Evolutionary conservation across 2,888 invertebrate genomes (phyloP).

Genomic region (Oxytorus armatus): DNA sequence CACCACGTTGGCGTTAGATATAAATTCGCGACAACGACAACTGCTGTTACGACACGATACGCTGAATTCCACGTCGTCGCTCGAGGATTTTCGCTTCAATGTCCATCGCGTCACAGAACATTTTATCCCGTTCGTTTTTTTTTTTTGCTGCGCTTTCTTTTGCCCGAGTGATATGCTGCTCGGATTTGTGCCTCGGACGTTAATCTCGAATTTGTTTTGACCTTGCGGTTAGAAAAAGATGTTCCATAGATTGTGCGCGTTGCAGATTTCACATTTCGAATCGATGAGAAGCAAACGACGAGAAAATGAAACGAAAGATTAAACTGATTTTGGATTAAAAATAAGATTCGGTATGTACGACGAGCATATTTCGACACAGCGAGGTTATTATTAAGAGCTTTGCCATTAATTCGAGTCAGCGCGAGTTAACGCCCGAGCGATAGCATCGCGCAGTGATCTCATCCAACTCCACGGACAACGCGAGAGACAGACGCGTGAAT

Average conservation of each 20-base stretch:
- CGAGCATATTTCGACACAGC: constrained; percentile 20
- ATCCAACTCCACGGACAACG: constrained; percentile 15
- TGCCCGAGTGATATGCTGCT: neutral
- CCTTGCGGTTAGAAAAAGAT: neutral
- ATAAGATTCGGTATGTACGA: neutral
- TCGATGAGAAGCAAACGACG: neutral
- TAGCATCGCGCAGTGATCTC: constrained; percentile 1
- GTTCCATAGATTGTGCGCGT: neutral
- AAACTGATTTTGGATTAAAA: neutral
- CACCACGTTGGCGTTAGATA: constrained; percentile 58
- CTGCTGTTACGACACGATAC: neutral
- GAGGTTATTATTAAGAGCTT: constrained; percentile 42
- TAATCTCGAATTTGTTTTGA: neutral
- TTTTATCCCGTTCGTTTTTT: constrained; percentile 2
- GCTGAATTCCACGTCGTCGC: constrained; percentile 24
- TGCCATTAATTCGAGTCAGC: constrained; percentile 40
- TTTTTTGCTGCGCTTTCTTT: neutral
- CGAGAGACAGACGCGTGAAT: constrained; percentile 2
- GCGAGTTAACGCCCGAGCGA: constrained; percentile 21
- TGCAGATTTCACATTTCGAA: neutral
- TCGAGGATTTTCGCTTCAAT: constrained; percentile 16
- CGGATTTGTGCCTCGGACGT: neutral
- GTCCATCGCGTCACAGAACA: constrained; percentile 27
- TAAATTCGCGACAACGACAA: constrained; percentile 58
- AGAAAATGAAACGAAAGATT: no score